phyloP scores from a whole-genome alignment of 2,113 vertebrate species.

The Electrona antarctica region DNA sequence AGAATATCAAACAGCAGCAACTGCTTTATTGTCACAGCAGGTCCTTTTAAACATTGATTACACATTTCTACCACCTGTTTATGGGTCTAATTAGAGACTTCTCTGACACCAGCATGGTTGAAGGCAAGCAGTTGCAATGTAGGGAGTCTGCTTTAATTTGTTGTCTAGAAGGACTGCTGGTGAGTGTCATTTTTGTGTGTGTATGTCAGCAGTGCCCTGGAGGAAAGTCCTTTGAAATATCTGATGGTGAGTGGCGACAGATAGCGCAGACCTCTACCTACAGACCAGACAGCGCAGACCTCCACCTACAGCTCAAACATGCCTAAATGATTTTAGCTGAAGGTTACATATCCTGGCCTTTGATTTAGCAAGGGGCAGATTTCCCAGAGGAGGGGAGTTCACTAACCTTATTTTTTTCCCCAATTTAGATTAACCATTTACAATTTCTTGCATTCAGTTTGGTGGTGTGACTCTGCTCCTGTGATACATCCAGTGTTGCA shows the following conservation, averaged over 20 bases:
- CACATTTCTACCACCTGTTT: conserved; percentile 41
- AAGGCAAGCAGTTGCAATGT: conserved; percentile 32
- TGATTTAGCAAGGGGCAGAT: conserved; percentile 71
- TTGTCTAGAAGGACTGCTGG: conserved; percentile 26
- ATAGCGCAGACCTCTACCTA: conserved; percentile 51
- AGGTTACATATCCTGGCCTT: conserved; percentile 68
- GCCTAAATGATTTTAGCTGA: conserved; percentile 65
- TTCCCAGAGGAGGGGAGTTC: conserved; percentile 63
- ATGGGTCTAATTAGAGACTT: neutral
- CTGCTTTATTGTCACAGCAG: conserved; percentile 26
- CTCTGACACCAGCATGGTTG: neutral
- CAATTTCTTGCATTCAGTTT: too few species aligned
- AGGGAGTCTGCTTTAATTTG: conserved; percentile 42
- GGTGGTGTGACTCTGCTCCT: too few species aligned
- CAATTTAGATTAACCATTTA: too few species aligned
- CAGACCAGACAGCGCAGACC: conserved; percentile 25
- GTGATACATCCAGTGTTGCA: too few species aligned
- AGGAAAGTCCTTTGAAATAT: conserved; percentile 67
- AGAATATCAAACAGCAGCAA: conserved; percentile 47
- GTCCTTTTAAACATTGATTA: conserved; percentile 49
- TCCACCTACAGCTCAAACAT: conserved; percentile 21
- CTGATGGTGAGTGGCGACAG: conserved; percentile 9
- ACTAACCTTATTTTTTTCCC: conserved; percentile 37
- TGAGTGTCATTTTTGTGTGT: conserved; percentile 38
- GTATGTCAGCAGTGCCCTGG: conserved; percentile 50